These are phyloP conservation scores for Amiota mariae DNA, from an alignment of 2,888 invertebrate species.

Conservation along the genomic window DNA sequence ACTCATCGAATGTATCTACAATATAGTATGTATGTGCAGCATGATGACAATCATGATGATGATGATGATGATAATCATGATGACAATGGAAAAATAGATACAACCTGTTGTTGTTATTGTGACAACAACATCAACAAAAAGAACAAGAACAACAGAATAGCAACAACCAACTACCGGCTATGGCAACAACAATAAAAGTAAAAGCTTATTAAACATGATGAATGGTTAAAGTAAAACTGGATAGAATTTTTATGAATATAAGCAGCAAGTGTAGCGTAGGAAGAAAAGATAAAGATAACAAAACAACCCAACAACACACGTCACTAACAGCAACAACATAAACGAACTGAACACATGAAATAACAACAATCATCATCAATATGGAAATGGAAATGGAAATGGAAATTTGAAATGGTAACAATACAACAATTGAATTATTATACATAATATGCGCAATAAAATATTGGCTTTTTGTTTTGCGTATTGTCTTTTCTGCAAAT, in stretches of 20 bases:
- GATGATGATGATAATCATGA: background rate
- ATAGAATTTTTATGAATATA: too few relatives aligned
- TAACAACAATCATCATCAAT: background rate
- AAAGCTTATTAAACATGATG: background rate
- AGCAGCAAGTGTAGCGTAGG: background rate
- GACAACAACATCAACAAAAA: background rate
- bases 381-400: background rate
- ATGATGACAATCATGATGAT: too few relatives aligned
- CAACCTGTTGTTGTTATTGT: slow-evolving; percentile 22
- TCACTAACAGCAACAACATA: too few relatives aligned
- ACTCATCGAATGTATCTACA: too few relatives aligned
- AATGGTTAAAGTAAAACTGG: too few relatives aligned
- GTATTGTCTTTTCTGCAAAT: background rate
- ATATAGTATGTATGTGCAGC: too few relatives aligned
- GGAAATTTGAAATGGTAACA: too few relatives aligned
- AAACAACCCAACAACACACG: too few relatives aligned
- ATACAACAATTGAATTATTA: slow-evolving; percentile 16
- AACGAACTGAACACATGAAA: background rate
- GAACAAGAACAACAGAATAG: background rate
- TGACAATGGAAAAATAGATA: slow-evolving; percentile 1
- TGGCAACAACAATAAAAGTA: background rate
- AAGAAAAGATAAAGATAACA: too few relatives aligned
- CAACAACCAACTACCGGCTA: too few relatives aligned
- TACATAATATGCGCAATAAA: slow-evolving; percentile 15
- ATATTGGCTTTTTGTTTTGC: too few relatives aligned